phyloP scores from a whole-genome alignment of 2,113 vertebrate genomes.

The Zosterops japonicus region DNA sequence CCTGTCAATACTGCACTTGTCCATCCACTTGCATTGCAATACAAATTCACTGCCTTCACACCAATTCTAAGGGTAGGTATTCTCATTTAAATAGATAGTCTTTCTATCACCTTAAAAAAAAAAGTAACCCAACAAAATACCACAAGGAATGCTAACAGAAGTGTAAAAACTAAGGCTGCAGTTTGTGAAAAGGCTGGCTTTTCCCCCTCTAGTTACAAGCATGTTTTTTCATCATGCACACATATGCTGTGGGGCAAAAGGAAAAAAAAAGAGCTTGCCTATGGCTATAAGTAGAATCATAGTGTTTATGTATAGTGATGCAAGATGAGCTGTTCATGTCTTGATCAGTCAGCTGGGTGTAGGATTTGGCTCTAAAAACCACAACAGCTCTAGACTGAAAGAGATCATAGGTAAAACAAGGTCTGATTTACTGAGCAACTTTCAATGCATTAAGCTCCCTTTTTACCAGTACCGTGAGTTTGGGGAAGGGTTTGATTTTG shows the following conservation, averaged over 20 bases:
- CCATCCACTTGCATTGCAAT: neutral
- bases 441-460: neutral
- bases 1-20: neutral
- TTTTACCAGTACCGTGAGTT: neutral
- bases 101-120: neutral
- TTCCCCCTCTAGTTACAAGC: neutral
- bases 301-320: neutral
- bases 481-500: neutral
- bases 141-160: neutral
- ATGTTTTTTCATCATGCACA: neutral
- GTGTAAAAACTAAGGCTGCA: neutral
- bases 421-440: neutral
- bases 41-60: neutral
- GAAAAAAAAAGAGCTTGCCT: neutral
- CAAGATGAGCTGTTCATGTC: neutral
- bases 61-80: neutral
- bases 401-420: neutral
- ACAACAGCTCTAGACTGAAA: neutral
- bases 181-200: neutral
- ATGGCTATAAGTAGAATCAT: neutral
- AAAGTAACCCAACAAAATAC: neutral
- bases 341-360: neutral
- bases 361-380: neutral
- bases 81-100: neutral
- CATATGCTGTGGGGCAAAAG: neutral